Evolutionary conservation across 2,797 vertebrate species (phyloP).

Genomic region (Chloroceryle inda): DNA sequence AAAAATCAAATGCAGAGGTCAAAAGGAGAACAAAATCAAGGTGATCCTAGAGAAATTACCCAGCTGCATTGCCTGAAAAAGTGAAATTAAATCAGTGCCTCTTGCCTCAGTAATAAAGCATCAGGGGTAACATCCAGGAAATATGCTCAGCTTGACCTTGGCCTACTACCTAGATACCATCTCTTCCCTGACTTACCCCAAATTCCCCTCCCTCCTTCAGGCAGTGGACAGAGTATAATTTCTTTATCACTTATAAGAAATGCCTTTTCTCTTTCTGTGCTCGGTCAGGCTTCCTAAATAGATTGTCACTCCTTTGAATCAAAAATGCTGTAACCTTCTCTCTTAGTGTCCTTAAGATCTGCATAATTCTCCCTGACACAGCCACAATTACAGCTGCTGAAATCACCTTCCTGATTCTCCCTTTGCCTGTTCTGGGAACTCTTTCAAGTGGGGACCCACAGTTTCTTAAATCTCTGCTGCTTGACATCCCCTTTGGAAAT

Average conservation of each 20-base stretch:
- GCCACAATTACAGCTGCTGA: not conserved
- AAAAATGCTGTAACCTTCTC: not conserved
- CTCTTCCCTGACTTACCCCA: not conserved
- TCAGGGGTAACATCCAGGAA: not conserved
- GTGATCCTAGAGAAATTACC: not conserved
- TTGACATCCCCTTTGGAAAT: not conserved
- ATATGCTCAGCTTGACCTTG: not conserved
- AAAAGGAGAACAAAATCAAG: not conserved
- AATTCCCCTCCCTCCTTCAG: conserved; percentile 1
- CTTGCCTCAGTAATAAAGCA: not conserved
- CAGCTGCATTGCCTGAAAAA: not conserved
- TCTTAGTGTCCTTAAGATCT: not conserved
- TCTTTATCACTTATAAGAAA: not conserved
- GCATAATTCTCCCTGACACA: not conserved
- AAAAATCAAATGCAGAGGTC: not conserved
- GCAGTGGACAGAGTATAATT: not conserved
- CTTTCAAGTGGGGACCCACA: not conserved
- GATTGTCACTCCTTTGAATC: not conserved
- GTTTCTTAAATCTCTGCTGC: not conserved
- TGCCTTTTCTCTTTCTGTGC: not conserved
- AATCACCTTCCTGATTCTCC: not conserved
- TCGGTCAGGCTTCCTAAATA: not conserved
- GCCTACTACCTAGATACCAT: not conserved
- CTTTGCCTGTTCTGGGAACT: not conserved
- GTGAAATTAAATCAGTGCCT: not conserved